Conservation (phyloP, 2,888 invertebrate genomes). For the Antheraea assamensis region DNA sequence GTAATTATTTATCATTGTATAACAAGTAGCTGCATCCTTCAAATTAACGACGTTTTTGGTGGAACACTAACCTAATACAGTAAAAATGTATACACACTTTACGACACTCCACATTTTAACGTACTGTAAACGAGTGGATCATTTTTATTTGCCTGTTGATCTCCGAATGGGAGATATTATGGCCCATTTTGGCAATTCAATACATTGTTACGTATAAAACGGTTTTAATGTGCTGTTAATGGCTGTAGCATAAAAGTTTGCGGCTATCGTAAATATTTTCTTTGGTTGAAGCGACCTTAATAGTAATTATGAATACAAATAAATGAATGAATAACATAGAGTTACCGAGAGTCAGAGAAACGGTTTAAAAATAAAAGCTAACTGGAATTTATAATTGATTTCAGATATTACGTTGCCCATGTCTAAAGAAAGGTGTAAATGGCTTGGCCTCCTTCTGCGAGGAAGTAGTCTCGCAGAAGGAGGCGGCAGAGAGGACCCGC, state of each 20-base stretch:
- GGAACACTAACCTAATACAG: neutral
- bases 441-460: no score
- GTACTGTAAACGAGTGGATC: neutral
- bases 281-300: neutral
- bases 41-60: neutral
- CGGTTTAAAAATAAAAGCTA: no score
- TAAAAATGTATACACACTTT: neutral
- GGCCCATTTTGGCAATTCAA: slow-evolving; percentile 29
- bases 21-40: no score
- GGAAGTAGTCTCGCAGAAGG: no score
- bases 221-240: slow-evolving; percentile 11
- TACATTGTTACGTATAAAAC: slow-evolving; percentile 7
- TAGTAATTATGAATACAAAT: neutral
- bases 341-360: no score
- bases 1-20: no score
- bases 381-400: no score
- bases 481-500: no score
- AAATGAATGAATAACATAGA: no score
- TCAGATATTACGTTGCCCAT: no score
- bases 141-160: slow-evolving; percentile 74
- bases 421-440: no score
- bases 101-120: neutral
- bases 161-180: slow-evolving; percentile 51
- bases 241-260: neutral
- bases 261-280: neutral